phyloP scores from a whole-genome alignment of 92 coral and sea anemone genomes.

The Porites evermanni region DNA sequence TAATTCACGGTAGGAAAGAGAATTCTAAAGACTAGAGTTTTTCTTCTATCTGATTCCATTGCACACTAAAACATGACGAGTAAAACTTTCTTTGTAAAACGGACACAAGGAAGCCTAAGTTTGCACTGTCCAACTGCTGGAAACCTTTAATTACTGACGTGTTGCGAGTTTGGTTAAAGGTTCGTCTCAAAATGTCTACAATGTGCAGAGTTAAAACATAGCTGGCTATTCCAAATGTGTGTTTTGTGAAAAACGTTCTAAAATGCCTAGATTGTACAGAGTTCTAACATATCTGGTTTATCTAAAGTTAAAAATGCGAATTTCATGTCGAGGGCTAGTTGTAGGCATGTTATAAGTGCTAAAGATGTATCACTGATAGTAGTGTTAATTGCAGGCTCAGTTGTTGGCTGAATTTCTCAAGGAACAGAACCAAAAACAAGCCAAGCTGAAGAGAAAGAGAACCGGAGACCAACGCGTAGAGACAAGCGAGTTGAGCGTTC shows the following conservation, averaged over 20 bases:
- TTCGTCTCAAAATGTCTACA: too few relatives aligned
- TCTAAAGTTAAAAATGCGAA: too few relatives aligned
- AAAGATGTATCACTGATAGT: background rate
- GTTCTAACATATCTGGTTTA: too few relatives aligned
- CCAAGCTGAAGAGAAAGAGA: conserved; percentile 11
- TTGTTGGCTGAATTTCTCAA: conserved; percentile 24
- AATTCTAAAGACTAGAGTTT: too few relatives aligned
- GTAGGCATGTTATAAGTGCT: too few relatives aligned
- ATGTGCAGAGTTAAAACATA: too few relatives aligned
- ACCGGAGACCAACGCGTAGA: background rate
- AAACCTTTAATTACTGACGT: conserved; percentile 57
- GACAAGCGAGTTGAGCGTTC: conserved; percentile 26
- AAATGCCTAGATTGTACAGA: too few relatives aligned
- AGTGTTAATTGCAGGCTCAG: conserved; percentile 14
- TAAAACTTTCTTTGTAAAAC: conserved; percentile 49
- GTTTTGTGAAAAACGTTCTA: too few relatives aligned
- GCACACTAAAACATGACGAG: conserved; percentile 43
- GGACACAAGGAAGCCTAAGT: conserved; percentile 43
- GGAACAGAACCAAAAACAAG: conserved; percentile 17
- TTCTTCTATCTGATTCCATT: conserved; percentile 44
- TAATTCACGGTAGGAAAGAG: too few relatives aligned
- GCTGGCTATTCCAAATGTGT: too few relatives aligned
- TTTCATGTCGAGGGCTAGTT: too few relatives aligned
- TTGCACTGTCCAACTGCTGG: conserved; percentile 48
- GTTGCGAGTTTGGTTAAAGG: conserved; percentile 7